Percentiles rank a stretch among this genome's conserved stretches.
Evolutionary conservation across 2,797 vertebrate species (phyloP).

Genomic region (Sebastes elongatus): DNA sequence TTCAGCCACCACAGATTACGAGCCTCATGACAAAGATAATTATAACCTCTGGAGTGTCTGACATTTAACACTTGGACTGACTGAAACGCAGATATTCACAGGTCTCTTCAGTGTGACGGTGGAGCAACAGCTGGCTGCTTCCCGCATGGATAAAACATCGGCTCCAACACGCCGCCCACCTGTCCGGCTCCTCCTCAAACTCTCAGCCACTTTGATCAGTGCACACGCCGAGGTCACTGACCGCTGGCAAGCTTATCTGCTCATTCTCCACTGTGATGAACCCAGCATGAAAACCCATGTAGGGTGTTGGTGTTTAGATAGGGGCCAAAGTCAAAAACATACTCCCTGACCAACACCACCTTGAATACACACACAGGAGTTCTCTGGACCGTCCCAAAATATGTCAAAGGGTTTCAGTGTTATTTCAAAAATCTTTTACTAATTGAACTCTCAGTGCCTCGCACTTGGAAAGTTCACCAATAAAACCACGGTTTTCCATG

Average conservation of each 20-base stretch:
- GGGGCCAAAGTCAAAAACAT: conserved; percentile 65
- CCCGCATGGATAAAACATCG: conserved; percentile 26
- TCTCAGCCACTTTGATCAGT: conserved; percentile 14
- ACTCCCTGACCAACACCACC: background rate
- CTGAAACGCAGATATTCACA: conserved; percentile 41
- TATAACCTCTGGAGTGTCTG: conserved; percentile 58
- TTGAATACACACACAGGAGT: conserved; percentile 10
- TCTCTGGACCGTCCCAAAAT: background rate
- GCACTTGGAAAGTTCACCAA: background rate
- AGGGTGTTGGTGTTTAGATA: conserved; percentile 41
- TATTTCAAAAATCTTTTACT: background rate
- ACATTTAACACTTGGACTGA: conserved; percentile 43
- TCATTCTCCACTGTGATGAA: conserved; percentile 37
- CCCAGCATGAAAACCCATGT: conserved; percentile 37
- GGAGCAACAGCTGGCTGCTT: conserved; percentile 52
- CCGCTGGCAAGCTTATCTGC: conserved; percentile 57
- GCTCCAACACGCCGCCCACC: conserved; percentile 42
- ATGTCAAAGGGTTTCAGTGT: background rate
- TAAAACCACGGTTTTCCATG: background rate
- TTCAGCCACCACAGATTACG: conserved; percentile 23
- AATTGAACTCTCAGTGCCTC: background rate
- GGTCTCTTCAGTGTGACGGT: conserved; percentile 35
- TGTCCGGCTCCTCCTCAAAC: conserved; percentile 43
- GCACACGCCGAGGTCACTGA: conserved; percentile 45
- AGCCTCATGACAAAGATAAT: conserved; percentile 60